Conservation (phyloP, 2,113 vertebrate species). For the Butastur rufipennis region DNA sequence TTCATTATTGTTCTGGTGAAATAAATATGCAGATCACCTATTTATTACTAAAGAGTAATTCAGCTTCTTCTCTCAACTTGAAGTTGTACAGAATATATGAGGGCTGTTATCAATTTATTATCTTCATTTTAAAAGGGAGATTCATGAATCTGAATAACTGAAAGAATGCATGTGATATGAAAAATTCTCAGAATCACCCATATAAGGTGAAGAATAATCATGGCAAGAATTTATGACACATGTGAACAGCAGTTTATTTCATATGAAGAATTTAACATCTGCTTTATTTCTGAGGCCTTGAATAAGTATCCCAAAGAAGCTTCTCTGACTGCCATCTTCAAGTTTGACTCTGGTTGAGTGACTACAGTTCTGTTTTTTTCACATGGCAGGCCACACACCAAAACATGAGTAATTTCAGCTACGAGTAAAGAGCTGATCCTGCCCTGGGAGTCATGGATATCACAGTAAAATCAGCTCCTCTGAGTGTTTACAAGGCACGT, state of each 20-base stretch:
- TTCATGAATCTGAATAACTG: not conserved
- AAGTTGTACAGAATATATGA: not conserved
- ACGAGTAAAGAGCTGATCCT: not conserved
- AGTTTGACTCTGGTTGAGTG: not conserved
- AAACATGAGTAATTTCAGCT: not conserved
- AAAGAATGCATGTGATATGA: not conserved
- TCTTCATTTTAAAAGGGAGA: not conserved
- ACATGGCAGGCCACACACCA: not conserved
- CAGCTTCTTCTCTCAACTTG: not conserved
- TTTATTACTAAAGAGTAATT: slow-evolving; percentile 13
- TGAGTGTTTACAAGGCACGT: not conserved
- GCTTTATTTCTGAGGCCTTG: not conserved
- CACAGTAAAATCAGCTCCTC: not conserved
- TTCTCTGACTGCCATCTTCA: not conserved
- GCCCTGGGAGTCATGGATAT: not conserved
- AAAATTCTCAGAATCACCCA: not conserved
- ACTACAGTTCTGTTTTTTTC: not conserved
- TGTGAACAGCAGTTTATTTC: not conserved
- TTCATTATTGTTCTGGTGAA: slow-evolving; percentile 19
- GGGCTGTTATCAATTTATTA: not conserved
- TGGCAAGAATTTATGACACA: not conserved
- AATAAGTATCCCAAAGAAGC: not conserved
- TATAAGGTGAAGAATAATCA: not conserved
- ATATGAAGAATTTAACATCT: not conserved
- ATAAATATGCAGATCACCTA: not conserved